Evolutionary conservation across 2,888 invertebrate genomes (phyloP).

Genomic region (Drosophila trichaetosa): DNA sequence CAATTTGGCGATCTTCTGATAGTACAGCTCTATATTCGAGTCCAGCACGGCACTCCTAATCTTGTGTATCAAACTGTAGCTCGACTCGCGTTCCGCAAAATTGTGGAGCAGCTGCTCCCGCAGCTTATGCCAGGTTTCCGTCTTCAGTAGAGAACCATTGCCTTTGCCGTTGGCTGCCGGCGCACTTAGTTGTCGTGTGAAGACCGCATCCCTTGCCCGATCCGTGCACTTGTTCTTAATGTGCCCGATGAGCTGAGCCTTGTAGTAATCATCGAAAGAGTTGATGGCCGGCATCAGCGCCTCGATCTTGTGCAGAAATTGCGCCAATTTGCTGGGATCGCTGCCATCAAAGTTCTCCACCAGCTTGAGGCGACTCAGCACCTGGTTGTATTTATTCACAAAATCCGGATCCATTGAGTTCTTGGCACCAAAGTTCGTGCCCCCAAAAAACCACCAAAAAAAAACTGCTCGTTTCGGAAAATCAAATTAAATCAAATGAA

Average conservation of each 20-base stretch:
- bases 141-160: constrained; percentile 30
- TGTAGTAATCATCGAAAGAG: constrained; percentile 69
- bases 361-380: constrained; percentile 64
- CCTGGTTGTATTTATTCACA: constrained; percentile 73
- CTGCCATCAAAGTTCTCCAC: constrained; percentile 72
- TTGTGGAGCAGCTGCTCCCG: constrained; percentile 68
- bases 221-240: constrained; percentile 75
- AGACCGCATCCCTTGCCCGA: constrained; percentile 71
- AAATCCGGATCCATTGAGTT: constrained; percentile 66
- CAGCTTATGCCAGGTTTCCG: constrained; percentile 66
- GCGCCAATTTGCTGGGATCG: constrained; percentile 67
- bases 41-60: constrained; percentile 64
- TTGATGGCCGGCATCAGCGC: constrained; percentile 64
- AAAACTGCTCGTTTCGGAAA: constrained; percentile 18
- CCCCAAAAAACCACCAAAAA: neutral
- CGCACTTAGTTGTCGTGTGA: constrained; percentile 64
- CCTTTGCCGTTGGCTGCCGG: constrained; percentile 53
- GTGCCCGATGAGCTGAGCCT: constrained; percentile 60
- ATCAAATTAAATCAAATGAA: constrained; percentile 11
- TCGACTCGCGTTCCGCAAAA: constrained; percentile 68
- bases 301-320: constrained; percentile 67
- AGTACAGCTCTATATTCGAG: constrained; percentile 70
- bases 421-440: neutral
- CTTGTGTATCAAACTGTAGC: constrained; percentile 68
- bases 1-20: constrained; percentile 66